These are phyloP conservation scores for Leucania comma DNA, from an alignment of 2,888 invertebrate genomes.

Conservation along the genomic window DNA sequence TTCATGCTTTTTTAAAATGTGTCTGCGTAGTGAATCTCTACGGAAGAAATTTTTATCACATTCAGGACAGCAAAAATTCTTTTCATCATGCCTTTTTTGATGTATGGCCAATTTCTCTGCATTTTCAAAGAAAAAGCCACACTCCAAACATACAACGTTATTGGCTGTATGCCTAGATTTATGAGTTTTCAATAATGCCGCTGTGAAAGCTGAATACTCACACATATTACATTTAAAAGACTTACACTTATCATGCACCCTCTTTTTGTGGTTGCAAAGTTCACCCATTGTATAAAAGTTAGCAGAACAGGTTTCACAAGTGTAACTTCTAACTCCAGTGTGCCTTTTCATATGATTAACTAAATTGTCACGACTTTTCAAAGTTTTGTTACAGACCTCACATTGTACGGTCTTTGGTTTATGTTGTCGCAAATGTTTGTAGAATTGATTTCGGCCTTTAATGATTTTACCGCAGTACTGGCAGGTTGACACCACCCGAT, in stretches of 20 bases:
- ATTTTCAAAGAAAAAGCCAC: constrained; percentile 78
- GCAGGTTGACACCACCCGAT: constrained; percentile 75
- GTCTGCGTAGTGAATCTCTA: constrained; percentile 59
- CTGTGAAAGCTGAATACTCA: constrained; percentile 71
- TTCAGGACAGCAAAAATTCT: constrained; percentile 74
- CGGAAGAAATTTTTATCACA: constrained; percentile 76
- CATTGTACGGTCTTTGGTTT: constrained; percentile 50
- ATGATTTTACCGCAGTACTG: constrained; percentile 81
- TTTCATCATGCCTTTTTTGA: constrained; percentile 77
- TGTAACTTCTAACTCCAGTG: constrained; percentile 74
- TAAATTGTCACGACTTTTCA: constrained; percentile 68
- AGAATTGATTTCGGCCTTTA: constrained; percentile 74
- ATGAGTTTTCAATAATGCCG: constrained; percentile 71
- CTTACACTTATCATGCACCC: constrained; percentile 71
- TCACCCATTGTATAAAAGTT: constrained; percentile 79
- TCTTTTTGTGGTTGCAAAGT: constrained; percentile 77
- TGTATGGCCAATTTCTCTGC: constrained; percentile 74
- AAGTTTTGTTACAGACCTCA: constrained; percentile 66
- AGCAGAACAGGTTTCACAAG: constrained; percentile 81
- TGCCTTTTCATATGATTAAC: constrained; percentile 79
- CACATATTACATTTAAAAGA: constrained; percentile 77
- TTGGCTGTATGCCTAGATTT: constrained; percentile 71
- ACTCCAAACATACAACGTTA: constrained; percentile 76
- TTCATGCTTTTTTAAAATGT: constrained; percentile 32
- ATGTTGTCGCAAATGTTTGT: constrained; percentile 77